phyloP scores from a whole-genome alignment of 1,140 invertebrate genomes.

The Drosophila simulans region DNA sequence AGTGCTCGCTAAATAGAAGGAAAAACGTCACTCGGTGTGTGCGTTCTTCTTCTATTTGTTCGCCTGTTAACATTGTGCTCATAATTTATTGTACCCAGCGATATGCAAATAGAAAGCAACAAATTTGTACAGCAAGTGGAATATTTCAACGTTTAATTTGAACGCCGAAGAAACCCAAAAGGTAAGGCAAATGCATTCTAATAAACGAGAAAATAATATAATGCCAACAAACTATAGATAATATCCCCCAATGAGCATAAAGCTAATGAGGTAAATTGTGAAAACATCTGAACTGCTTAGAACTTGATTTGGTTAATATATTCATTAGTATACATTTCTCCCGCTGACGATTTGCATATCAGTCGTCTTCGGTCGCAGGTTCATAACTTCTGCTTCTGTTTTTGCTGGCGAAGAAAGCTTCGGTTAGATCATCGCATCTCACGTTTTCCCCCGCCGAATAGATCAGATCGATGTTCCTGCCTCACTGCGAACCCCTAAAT shows the following conservation, averaged over 20 bases:
- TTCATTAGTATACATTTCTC: slow-evolving; percentile 74
- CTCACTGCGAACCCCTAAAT: slow-evolving; percentile 44
- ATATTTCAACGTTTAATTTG: slow-evolving; percentile 39
- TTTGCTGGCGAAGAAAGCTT: slow-evolving; percentile 28
- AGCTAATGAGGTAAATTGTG: slow-evolving; percentile 72
- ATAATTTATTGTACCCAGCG: slow-evolving; percentile 59
- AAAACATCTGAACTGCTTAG: slow-evolving; percentile 47
- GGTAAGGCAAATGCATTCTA: slow-evolving; percentile 51
- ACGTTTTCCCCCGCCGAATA: slow-evolving; percentile 16
- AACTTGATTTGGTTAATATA: slow-evolving; percentile 68
- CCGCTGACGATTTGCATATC: slow-evolving; percentile 70
- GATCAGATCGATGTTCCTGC: slow-evolving; percentile 24
- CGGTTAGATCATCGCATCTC: slow-evolving; percentile 38
- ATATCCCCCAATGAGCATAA: not conserved
- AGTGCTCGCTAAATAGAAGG: slow-evolving; percentile 10
- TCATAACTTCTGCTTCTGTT: slow-evolving; percentile 52
- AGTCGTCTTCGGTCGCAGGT: slow-evolving; percentile 22
- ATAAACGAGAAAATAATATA: slow-evolving; percentile 15
- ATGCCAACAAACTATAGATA: slow-evolving; percentile 2
- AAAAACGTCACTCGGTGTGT: slow-evolving; percentile 53
- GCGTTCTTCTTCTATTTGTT: slow-evolving; percentile 61
- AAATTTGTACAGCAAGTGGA: slow-evolving; percentile 52
- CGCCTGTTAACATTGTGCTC: slow-evolving; percentile 72
- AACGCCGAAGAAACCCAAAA: slow-evolving; percentile 10
- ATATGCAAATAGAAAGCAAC: slow-evolving; percentile 71